Evolutionary conservation across 2,888 invertebrate genomes (phyloP).

Genomic region (Ectobius pallidus): DNA sequence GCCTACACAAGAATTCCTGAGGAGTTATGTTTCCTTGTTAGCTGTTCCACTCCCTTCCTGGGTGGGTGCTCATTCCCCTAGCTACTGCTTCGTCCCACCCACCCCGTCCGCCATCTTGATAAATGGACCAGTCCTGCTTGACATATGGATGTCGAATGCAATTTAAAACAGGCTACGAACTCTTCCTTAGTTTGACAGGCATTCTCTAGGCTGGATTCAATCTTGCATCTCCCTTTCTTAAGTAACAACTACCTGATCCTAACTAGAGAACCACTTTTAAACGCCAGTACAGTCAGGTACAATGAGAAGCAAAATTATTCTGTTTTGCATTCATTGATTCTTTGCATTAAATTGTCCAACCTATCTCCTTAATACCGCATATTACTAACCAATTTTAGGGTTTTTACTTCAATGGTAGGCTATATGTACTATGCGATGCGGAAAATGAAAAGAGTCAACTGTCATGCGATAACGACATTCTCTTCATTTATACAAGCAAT

Average conservation of each 20-base stretch:
- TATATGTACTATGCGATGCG: too few species aligned
- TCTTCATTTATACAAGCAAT: too few species aligned
- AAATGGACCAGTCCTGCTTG: slow-evolving; percentile 30
- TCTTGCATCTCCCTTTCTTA: neutral
- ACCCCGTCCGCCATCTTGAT: slow-evolving; percentile 29
- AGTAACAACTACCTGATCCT: neutral
- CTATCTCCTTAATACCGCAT: too few species aligned
- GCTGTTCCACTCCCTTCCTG: neutral
- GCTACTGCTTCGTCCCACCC: neutral
- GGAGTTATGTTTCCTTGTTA: neutral
- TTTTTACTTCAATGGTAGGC: too few species aligned
- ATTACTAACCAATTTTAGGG: too few species aligned
- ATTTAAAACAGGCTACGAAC: slow-evolving; percentile 6
- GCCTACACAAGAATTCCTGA: too few species aligned
- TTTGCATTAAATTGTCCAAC: too few species aligned
- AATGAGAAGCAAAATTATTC: too few species aligned
- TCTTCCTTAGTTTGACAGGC: neutral
- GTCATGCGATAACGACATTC: too few species aligned
- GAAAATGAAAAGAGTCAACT: too few species aligned
- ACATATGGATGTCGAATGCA: slow-evolving; percentile 27
- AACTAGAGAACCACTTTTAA: neutral
- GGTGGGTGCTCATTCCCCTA: neutral
- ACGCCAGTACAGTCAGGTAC: neutral
- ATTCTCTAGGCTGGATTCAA: neutral
- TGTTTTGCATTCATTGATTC: too few species aligned